Evolutionary conservation across 2,888 invertebrate genomes (phyloP).

Genomic region (Cheilosia soror): DNA sequence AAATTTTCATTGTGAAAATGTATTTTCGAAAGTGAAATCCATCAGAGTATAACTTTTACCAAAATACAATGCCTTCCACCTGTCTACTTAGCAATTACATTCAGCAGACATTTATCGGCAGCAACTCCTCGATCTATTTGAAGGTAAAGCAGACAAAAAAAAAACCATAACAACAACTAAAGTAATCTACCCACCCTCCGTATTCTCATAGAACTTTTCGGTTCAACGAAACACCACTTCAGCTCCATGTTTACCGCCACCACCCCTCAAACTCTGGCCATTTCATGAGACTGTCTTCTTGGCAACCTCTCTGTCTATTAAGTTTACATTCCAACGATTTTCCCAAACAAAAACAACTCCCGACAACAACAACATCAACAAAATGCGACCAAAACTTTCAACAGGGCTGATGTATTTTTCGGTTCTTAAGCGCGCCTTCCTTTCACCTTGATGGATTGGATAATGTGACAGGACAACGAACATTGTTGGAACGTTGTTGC

Average conservation of each 20-base stretch:
- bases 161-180: slow-evolving; percentile 17
- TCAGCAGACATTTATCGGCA: slow-evolving; percentile 64
- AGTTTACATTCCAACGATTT: slow-evolving; percentile 67
- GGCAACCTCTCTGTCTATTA: slow-evolving; percentile 57
- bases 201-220: slow-evolving; percentile 42
- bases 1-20: slow-evolving; percentile 51
- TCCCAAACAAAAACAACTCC: slow-evolving; percentile 45
- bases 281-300: background rate
- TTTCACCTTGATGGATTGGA: slow-evolving; percentile 69
- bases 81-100: slow-evolving; percentile 72
- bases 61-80: slow-evolving; percentile 48
- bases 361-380: slow-evolving; percentile 21
- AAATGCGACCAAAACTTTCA: slow-evolving; percentile 42
- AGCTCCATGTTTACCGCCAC: slow-evolving; percentile 16
- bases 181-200: slow-evolving; percentile 43
- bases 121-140: slow-evolving; percentile 51
- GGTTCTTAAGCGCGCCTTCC: slow-evolving; percentile 28
- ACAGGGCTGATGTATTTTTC: slow-evolving; percentile 47
- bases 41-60: slow-evolving; percentile 45
- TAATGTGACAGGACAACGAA: slow-evolving; percentile 68
- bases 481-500: slow-evolving; percentile 23
- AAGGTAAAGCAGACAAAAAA: slow-evolving; percentile 7
- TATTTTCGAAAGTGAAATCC: slow-evolving; percentile 47
- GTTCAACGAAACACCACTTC: slow-evolving; percentile 65
- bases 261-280: background rate